A percentile compares a stretch with the other conserved stretches of the same genome.
Evolutionary conservation across 1,140 invertebrate species (phyloP).

Genomic region (Apolygus lucorum): DNA sequence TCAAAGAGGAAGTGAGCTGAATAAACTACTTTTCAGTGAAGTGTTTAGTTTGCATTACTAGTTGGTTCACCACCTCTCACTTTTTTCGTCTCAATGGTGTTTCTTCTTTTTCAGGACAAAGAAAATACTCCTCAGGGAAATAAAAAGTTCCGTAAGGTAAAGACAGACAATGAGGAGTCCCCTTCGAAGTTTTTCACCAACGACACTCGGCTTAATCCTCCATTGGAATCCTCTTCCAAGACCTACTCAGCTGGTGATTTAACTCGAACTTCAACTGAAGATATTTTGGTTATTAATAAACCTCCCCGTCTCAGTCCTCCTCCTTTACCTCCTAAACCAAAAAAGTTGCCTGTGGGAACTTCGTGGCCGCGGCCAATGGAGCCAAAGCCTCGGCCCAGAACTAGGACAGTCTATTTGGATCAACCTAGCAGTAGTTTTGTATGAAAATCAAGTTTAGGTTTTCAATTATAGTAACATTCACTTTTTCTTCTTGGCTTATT

Average conservation of each 20-base stretch:
- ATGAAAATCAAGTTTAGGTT: no score
- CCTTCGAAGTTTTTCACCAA: constrained; percentile 7
- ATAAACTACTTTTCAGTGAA: no score
- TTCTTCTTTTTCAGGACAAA: constrained; percentile 35
- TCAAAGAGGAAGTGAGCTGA: no score
- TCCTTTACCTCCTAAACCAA: constrained; percentile 35
- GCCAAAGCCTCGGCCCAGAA: constrained; percentile 18
- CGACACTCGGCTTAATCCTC: constrained; percentile 4
- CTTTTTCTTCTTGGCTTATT: no score
- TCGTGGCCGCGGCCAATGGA: constrained; percentile 15
- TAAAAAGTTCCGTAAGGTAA: constrained; percentile 35
- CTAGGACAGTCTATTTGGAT: constrained; percentile 46
- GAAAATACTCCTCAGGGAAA: constrained; percentile 36
- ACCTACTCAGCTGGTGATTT: not conserved
- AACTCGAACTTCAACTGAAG: not conserved
- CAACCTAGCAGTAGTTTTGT: constrained; percentile 55
- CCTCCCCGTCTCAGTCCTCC: constrained; percentile 27
- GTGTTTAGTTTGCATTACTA: no score
- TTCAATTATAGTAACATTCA: no score
- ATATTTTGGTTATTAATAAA: not conserved
- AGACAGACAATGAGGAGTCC: constrained; percentile 25
- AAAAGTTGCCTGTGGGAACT: constrained; percentile 28
- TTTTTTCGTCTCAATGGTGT: no score
- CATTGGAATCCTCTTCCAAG: not conserved
- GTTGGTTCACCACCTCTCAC: no score